Evolutionary conservation across 2,113 vertebrate species (phyloP).

Genomic region (Epinephelus lanceolatus): DNA sequence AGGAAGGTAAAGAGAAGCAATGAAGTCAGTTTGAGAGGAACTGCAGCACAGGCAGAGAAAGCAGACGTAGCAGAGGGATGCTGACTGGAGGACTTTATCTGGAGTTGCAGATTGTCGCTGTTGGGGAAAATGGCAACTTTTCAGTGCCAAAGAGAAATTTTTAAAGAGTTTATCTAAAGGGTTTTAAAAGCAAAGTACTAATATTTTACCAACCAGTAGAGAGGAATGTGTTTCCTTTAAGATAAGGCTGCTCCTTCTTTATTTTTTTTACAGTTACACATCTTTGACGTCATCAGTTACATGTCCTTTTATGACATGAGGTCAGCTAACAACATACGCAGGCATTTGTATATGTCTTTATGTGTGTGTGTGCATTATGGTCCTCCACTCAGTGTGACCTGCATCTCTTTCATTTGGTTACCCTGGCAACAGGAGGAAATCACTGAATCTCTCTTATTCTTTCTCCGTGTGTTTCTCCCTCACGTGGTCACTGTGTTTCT

Average conservation of each 20-base stretch:
- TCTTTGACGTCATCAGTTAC: not conserved
- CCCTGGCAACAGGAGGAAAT: slow-evolving; percentile 89
- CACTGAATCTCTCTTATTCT: slow-evolving; percentile 36
- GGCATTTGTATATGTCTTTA: slow-evolving; percentile 14
- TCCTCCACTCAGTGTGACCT: slow-evolving; percentile 81
- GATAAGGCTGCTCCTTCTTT: not conserved
- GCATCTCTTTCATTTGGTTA: slow-evolving; percentile 91
- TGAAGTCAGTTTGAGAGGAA: slow-evolving; percentile 34
- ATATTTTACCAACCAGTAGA: not conserved
- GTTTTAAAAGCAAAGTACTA: not conserved
- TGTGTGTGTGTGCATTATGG: slow-evolving; percentile 27
- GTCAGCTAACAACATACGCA: not conserved
- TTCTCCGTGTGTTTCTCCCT: slow-evolving; percentile 39
- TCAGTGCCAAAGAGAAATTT: not conserved
- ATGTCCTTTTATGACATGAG: slow-evolving; percentile 10
- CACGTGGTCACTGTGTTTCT: slow-evolving; percentile 54
- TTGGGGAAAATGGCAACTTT: not conserved
- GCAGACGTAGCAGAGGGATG: slow-evolving; percentile 26
- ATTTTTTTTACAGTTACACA: not conserved
- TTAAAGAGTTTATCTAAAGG: not conserved
- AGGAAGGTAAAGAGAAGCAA: not conserved
- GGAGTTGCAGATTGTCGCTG: slow-evolving; percentile 11
- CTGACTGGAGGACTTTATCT: slow-evolving; percentile 55
- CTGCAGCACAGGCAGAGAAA: slow-evolving; percentile 58
- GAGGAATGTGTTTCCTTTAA: not conserved